Conservation (phyloP, 1,140 invertebrate species). For the Drosophila mauritiana region DNA sequence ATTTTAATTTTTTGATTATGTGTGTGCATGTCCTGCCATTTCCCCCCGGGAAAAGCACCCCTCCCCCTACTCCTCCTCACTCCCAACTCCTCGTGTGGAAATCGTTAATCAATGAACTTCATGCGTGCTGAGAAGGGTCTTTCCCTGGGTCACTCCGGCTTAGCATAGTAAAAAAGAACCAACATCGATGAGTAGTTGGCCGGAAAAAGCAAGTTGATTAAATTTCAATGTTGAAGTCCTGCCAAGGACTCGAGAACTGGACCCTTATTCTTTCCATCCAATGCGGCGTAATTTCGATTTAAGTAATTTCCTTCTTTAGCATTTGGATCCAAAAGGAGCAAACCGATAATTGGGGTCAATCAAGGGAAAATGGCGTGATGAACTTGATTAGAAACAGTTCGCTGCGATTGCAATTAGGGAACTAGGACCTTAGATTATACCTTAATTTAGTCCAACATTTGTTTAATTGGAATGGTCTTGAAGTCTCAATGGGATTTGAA, state of each 20-base stretch:
- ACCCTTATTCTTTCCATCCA: slow-evolving; percentile 26
- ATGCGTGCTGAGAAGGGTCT: slow-evolving; percentile 42
- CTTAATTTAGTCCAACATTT: slow-evolving; percentile 5
- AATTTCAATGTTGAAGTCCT: slow-evolving; percentile 71
- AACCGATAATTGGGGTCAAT: slow-evolving; percentile 74
- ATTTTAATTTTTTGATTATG: slow-evolving; percentile 85
- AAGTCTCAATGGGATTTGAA: background rate
- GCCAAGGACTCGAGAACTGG: slow-evolving; percentile 26
- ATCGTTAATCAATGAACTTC: slow-evolving; percentile 84
- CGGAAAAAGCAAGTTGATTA: slow-evolving; percentile 81
- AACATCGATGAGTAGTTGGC: slow-evolving; percentile 58
- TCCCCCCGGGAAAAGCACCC: slow-evolving; percentile 31
- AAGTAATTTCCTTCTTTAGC: slow-evolving; percentile 71
- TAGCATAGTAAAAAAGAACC: slow-evolving; percentile 74
- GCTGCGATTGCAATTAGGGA: slow-evolving; percentile 21
- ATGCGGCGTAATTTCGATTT: slow-evolving; percentile 81
- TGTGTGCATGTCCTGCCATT: slow-evolving; percentile 47
- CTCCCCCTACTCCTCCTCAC: too few relatives aligned
- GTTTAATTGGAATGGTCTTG: slow-evolving; percentile 1
- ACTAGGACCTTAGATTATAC: background rate
- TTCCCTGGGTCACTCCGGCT: slow-evolving; percentile 55
- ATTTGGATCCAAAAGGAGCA: slow-evolving; percentile 6
- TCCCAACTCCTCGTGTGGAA: slow-evolving; percentile 56
- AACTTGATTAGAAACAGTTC: slow-evolving; percentile 43
- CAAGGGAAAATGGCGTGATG: slow-evolving; percentile 34